Evolutionary conservation across 2,888 invertebrate species (phyloP).

Genomic region (Malthinus seriepunctatus): DNA sequence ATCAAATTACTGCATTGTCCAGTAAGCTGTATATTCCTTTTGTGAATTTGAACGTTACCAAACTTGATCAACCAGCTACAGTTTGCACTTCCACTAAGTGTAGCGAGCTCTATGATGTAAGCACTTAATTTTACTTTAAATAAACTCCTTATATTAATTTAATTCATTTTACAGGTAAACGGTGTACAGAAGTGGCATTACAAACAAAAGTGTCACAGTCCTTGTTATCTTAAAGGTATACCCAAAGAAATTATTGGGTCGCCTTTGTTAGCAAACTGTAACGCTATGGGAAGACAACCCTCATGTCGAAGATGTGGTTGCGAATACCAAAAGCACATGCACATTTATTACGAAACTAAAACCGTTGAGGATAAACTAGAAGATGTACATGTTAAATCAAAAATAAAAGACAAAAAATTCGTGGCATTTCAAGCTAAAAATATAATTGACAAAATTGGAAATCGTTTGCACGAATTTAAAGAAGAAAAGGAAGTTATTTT

Average conservation of each 20-base stretch:
- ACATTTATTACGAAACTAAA: conserved; percentile 47
- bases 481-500: conserved; percentile 41
- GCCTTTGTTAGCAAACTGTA: conserved; percentile 42
- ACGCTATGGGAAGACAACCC: conserved; percentile 39
- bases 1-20: conserved; percentile 40
- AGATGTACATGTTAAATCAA: conserved; percentile 38
- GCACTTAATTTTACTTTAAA: background rate
- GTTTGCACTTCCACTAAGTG: conserved; percentile 43
- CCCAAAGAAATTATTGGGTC: conserved; percentile 45
- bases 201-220: background rate
- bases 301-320: conserved; percentile 42
- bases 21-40: conserved; percentile 44
- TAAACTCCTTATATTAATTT: too few relatives aligned
- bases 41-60: conserved; percentile 39
- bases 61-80: conserved; percentile 43
- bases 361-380: conserved; percentile 38
- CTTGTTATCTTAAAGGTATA: conserved; percentile 45
- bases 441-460: background rate
- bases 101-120: conserved; percentile 31
- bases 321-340: conserved; percentile 46
- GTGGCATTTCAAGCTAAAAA: conserved; percentile 16
- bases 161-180: background rate
- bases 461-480: conserved; percentile 27
- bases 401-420: conserved; percentile 38
- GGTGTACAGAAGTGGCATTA: background rate